Base-by-base conservation (phyloP, 2,113 vertebrate species). In the Alethe diademata region DNA sequence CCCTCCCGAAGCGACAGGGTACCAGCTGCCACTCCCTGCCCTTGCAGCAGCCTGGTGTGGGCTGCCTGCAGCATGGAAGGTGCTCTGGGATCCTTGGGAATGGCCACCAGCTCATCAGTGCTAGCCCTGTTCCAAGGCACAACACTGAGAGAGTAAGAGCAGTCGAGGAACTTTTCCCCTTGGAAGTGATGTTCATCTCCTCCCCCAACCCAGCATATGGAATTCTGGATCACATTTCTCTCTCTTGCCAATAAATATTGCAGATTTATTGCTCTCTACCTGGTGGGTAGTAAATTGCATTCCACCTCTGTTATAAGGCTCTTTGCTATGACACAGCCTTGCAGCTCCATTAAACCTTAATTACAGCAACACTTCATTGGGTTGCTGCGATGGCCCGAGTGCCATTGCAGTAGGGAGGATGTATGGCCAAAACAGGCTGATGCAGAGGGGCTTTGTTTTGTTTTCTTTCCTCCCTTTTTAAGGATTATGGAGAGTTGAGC, bases 231-330 rank as follows among this genome's bases (percentile, higher is more conserved):
- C 95, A 95, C 92, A 65, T 97, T 97, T 97, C 97, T 94, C 85
- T 96, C 90, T 95, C 97, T 97, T 97, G 95, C 93, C 95, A 97
- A 97, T 98, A 98, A 97, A 98, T 97, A 97, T 97, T 97, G 86
- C 97, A 96, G 95, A 86, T 93, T 96, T 97, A 93, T 95, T 86
- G 72, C 93, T 94, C 81, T 88, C 58, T 94, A 94, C 83, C 95
- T 93, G 93, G 94, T 97, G 97, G 97, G 96, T 96, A 97, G 97
- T 97, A 97, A 98, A 98, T 97, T 97, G 97, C 95, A 96, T 97
- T 96, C 96, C 89, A 70, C 94, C 97, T 95, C 94, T 92, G 94
- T 97, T 97, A 96, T 97, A 97, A 98, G 96, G 97, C 92, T 92
- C 96, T 97, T 98, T 97, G 95, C 97, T 96, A 96, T 96, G 95